Conservation (phyloP, 2,888 invertebrate genomes). For the Noctua comes region DNA sequence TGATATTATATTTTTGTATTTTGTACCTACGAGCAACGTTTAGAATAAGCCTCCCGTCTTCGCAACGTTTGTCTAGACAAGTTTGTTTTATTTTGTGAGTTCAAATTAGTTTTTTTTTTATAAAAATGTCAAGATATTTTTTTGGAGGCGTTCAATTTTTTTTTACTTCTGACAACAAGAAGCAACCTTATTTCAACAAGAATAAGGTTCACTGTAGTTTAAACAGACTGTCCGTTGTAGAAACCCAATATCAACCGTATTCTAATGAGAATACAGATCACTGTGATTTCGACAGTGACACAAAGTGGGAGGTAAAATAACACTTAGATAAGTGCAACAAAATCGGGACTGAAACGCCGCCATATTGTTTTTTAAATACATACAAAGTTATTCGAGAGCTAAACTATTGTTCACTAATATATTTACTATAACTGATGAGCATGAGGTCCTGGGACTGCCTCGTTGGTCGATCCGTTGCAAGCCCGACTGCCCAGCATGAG, state of each 20-base stretch:
- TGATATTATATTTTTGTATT: not conserved
- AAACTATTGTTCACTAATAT: not conserved
- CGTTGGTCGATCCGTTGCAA: not conserved
- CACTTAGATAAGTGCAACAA: not conserved
- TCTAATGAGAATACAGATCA: not conserved
- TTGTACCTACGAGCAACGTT: not conserved
- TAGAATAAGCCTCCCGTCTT: conserved; percentile 25
- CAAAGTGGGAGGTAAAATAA: not conserved
- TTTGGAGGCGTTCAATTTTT: not conserved
- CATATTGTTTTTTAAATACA: not conserved
- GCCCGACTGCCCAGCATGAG: no score
- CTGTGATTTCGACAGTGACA: not conserved
- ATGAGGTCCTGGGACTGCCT: not conserved
- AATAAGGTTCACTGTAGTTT: not conserved
- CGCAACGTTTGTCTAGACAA: conserved; percentile 9
- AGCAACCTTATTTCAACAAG: not conserved
- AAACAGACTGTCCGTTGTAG: not conserved
- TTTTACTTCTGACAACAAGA: not conserved
- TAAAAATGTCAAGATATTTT: not conserved
- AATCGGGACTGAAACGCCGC: not conserved
- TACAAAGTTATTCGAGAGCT: not conserved
- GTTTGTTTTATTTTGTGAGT: not conserved
- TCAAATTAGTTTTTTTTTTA: not conserved
- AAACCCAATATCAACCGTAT: not conserved
- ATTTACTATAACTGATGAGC: not conserved